Base-by-base conservation (phyloP, 2,113 vertebrate genomes). In the Myotis yumanensis region DNA sequence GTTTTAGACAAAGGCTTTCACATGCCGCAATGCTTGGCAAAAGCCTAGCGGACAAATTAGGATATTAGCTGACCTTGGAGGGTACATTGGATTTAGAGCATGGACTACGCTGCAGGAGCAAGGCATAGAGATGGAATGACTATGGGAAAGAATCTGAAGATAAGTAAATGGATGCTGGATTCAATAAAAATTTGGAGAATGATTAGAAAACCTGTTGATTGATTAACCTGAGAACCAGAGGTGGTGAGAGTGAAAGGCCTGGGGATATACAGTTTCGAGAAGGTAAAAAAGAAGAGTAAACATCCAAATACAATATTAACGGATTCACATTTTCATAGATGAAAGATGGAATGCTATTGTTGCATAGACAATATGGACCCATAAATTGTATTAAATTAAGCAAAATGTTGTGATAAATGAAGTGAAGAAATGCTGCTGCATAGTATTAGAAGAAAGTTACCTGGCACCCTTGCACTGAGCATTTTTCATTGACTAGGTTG, bases 1-100 rank as follows among this genome's bases (percentile, higher is more conserved):
- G 20, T 52, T 92, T 92, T 81, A 85, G 57, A 92, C 30, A 90
- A 90, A 87, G n/a, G n/a, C 17, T 86, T 91, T 59, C 80, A 57
- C 57, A 4, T 52, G 71, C 30, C 73, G 1, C 22, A 7, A n/a
- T 87, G 35, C 64, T 90, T 87, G 40, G 14, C 43, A 73, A 90
- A 95, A 40, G 22, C 52, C 68, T 75, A 80, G 48, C 23, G 40
- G 17, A 88, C 52, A 35, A 89, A 73, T 12, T 18, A 52, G 76
- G 12, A 23, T n/a, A 17, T 59, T 66, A 66, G 7, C 22, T 84
- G 64, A 75, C 76, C 57, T 95, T 48, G 52, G 69, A 92, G 37
- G 15, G 7, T 54, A 52, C 9, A 0, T 9, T 86, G 59, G 6
- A 22, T 89, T 96, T 93, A 35, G 40, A 79, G 62, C 15, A 7